phyloP scores from a whole-genome alignment of 2,113 vertebrate species.

The Serinus canaria region DNA sequence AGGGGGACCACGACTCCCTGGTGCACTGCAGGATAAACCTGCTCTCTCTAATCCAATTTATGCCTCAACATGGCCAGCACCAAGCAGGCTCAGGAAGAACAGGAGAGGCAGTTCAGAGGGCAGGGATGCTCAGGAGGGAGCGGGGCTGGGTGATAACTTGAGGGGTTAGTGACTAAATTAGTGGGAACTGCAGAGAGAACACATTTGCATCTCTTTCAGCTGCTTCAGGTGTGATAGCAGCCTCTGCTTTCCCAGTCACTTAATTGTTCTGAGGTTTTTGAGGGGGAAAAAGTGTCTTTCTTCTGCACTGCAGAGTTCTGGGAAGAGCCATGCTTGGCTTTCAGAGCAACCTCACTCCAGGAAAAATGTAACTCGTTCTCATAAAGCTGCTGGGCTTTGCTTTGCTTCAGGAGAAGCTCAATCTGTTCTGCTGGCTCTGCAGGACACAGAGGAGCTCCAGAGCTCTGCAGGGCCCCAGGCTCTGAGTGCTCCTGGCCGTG shows the following conservation, averaged over 20 bases:
- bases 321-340: background rate
- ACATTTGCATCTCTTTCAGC: constrained; percentile 48
- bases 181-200: background rate
- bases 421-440: background rate
- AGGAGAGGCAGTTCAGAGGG: constrained; percentile 6
- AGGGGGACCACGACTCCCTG: background rate
- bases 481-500: background rate
- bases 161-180: constrained; percentile 29
- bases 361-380: background rate
- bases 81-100: background rate
- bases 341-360: background rate
- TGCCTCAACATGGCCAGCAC: background rate
- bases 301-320: background rate
- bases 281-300: background rate
- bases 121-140: background rate
- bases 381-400: background rate
- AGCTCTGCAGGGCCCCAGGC: background rate
- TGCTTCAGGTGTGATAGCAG: constrained; percentile 39
- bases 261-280: constrained; percentile 13
- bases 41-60: constrained; percentile 38
- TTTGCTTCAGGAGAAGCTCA: background rate
- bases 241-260: constrained; percentile 30
- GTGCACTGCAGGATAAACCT: constrained; percentile 1
- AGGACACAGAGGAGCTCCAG: background rate
- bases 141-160: background rate